phyloP scores from a whole-genome alignment of 2,888 invertebrate species.

The Sesia apiformis region DNA sequence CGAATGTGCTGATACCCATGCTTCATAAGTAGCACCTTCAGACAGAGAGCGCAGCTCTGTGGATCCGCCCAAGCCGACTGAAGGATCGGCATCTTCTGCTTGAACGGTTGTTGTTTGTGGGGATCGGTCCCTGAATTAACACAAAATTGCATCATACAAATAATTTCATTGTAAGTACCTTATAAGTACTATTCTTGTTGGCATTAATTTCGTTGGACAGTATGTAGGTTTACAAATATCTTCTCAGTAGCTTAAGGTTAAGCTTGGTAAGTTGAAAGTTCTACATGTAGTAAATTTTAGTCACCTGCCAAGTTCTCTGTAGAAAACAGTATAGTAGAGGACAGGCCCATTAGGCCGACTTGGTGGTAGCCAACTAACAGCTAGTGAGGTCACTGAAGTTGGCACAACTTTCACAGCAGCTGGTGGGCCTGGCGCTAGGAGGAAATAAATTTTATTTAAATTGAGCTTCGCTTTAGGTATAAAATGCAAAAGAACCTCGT shows the following conservation, averaged over 20 bases:
- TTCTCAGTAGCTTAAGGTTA: background rate
- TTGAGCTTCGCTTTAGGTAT: too few species aligned
- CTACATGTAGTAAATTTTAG: background rate
- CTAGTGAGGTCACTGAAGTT: slow-evolving; percentile 85
- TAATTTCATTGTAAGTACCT: background rate
- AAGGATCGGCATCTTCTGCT: slow-evolving; percentile 46
- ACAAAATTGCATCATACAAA: background rate
- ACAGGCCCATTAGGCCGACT: slow-evolving; percentile 86
- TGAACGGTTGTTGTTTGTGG: slow-evolving; percentile 62
- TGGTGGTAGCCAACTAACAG: slow-evolving; percentile 90
- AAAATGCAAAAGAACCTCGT: too few species aligned
- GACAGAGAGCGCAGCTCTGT: slow-evolving; percentile 80
- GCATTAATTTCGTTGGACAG: too few species aligned
- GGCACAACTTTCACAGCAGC: slow-evolving; percentile 89
- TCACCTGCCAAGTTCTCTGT: slow-evolving; percentile 80
- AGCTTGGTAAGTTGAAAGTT: background rate
- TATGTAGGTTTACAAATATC: too few species aligned
- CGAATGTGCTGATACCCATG: slow-evolving; percentile 91
- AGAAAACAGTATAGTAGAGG: slow-evolving; percentile 86
- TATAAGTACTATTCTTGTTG: too few species aligned
- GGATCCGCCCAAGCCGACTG: slow-evolving; percentile 63
- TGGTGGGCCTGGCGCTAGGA: slow-evolving; percentile 86
- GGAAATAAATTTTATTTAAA: background rate
- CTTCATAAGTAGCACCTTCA: slow-evolving; percentile 86
- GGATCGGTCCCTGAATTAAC: slow-evolving; percentile 48